Conservation (phyloP, 2,888 invertebrate genomes). For the Erebia palarica region DNA sequence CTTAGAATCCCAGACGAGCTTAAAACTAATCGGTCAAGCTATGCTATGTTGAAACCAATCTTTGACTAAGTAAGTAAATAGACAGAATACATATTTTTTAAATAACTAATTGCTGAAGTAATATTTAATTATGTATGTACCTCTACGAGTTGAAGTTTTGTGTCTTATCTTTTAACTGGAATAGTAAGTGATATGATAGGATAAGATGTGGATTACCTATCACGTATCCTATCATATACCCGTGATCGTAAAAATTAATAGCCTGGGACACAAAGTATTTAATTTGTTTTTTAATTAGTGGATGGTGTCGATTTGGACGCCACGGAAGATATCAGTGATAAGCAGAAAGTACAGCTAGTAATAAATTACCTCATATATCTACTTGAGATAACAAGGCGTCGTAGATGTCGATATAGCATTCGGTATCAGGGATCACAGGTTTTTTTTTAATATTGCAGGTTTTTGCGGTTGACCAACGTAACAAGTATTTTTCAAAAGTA, state of each 20-base stretch:
- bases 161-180: conserved; percentile 7
- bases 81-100: background rate
- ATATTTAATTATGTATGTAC: background rate
- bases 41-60: background rate
- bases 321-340: conserved; percentile 36
- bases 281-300: conserved; percentile 72
- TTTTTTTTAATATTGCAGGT: conserved; percentile 23
- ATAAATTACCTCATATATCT: conserved; percentile 37
- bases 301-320: conserved; percentile 38
- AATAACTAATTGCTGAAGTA: background rate
- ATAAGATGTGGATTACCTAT: background rate
- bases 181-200: conserved; percentile 17
- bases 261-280: conserved; percentile 66
- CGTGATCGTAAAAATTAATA: conserved; percentile 73
- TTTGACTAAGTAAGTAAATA: background rate
- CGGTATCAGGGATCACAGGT: conserved; percentile 15
- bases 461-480: conserved; percentile 10
- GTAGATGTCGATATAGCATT: conserved; percentile 24
- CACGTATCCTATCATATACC: conserved; percentile 35
- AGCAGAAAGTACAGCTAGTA: conserved; percentile 31
- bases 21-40: background rate
- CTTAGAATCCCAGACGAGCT: background rate
- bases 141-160: background rate
- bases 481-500: background rate
- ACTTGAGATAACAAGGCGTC: conserved; percentile 30